phyloP scores from a whole-genome alignment of 64 coral and sea anemone genomes.

The Exaiptasia diaphana region DNA sequence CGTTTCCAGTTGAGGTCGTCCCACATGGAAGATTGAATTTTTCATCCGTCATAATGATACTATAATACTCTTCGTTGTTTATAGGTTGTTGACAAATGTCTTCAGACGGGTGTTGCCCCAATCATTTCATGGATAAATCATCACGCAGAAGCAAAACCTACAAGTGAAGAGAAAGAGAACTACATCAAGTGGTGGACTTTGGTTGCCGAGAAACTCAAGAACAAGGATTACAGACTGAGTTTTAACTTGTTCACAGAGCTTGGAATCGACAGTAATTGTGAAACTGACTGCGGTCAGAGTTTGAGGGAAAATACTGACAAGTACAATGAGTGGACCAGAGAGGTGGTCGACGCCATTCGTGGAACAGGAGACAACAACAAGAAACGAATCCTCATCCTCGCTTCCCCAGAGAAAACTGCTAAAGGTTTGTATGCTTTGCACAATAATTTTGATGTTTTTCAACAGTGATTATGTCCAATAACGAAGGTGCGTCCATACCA shows the following conservation, averaged over 20 bases:
- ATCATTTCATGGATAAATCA: conserved; percentile 54
- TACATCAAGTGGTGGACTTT: conserved; percentile 63
- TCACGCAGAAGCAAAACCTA: conserved; percentile 13
- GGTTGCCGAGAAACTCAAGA: conserved; percentile 44
- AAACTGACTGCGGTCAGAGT: conserved; percentile 31
- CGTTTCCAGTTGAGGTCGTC: too few species aligned
- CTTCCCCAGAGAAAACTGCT: conserved; percentile 50
- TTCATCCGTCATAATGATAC: too few species aligned
- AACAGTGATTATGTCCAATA: too few species aligned
- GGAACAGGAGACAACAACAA: conserved; percentile 47
- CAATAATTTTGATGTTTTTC: too few species aligned
- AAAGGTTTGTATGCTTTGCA: too few species aligned
- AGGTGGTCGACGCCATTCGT: conserved; percentile 53
- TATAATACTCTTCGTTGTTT: too few species aligned
- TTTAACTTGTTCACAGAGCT: conserved; percentile 66
- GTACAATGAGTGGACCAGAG: conserved; percentile 70
- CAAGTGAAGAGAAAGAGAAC: conserved; percentile 5
- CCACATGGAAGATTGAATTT: too few species aligned
- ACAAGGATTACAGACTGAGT: conserved; percentile 44
- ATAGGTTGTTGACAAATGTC: conserved; percentile 43
- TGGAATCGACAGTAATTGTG: conserved; percentile 20
- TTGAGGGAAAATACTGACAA: conserved; percentile 50
- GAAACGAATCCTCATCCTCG: conserved; percentile 68
- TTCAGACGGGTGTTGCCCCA: neutral
- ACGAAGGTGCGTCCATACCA: too few species aligned